Evolutionary conservation across 2,888 invertebrate genomes (phyloP), one percentile per base, ranked within the genome.

Genomic region (Clostera curtula): DNA sequence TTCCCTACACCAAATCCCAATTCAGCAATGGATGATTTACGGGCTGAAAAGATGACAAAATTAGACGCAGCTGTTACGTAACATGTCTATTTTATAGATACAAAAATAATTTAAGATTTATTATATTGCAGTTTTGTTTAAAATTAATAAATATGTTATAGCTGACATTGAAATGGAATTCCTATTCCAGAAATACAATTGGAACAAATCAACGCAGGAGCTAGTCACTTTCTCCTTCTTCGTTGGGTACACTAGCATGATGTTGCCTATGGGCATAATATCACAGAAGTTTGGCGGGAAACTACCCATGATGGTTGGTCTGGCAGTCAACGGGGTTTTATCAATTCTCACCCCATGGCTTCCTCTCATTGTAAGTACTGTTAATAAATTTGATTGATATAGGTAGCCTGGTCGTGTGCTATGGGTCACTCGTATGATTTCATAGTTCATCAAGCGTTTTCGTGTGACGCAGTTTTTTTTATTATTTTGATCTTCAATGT

Each of bases 231-330:
- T 80, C 36, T 70, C 86, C 0, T 86, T 87, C 45, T 87, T 86
- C 50, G 76, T 82, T 48, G 87, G 87, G 1, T 87, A 87, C 38
- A 79, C 85, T 0, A 52, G 66, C 1, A 83, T 85, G 51, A 85
- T 83, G 58, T 31, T 86, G 2, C 85, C 86, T 0, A 84, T 87
- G 45, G 89, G 89, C 0, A 54, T 86, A 12, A 43, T 90, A 7
- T 87, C 89, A 0, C 88, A 88, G 44, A 74, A 69, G 16, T 85
- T 85, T 54, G 90, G 91, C 0, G 89, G 89, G 0, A 88, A 88
- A 43, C 65, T 70, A 20, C 71, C 90, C 0, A 67, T 85, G 5
- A 50, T 76, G 32, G 30, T 69, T 0, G 83, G 85, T 0, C 49
- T 87, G 15, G 47, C 43, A 2, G 56, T 56, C 1, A 76, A 73